A percentile compares a stretch with the other conserved stretches of the same genome.
These are phyloP conservation scores for Noctua comes DNA, from an alignment of 2,888 invertebrate species.

Conservation along the genomic window DNA sequence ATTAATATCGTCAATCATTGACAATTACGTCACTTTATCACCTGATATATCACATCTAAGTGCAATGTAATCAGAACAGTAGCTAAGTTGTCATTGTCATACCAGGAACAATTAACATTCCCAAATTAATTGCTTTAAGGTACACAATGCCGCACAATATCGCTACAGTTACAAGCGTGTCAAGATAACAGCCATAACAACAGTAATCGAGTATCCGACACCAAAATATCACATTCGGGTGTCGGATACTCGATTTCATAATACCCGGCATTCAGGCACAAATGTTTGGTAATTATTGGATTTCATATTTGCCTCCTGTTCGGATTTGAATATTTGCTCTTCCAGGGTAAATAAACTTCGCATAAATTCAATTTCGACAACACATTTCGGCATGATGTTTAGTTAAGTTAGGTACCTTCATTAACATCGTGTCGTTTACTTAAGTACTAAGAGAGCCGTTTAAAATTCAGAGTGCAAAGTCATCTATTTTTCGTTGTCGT, in stretches of 20 bases:
- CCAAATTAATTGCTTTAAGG: slow-evolving; percentile 36
- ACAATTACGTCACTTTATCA: background rate
- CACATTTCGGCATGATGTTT: background rate
- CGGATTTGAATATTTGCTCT: slow-evolving; percentile 8
- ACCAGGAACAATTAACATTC: slow-evolving; percentile 19
- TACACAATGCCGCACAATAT: slow-evolving; percentile 29
- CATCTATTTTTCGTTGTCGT: slow-evolving; percentile 3
- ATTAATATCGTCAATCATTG: slow-evolving; percentile 22
- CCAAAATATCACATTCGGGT: slow-evolving; percentile 1
- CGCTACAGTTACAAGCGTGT: slow-evolving; percentile 19
- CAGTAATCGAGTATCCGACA: slow-evolving; percentile 25
- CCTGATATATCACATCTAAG: slow-evolving; percentile 10
- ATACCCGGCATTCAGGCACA: slow-evolving; percentile 1
- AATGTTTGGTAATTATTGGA: slow-evolving; percentile 38
- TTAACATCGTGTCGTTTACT: background rate
- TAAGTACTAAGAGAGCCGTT: background rate
- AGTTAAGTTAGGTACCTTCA: background rate
- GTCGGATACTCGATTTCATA: slow-evolving; percentile 9
- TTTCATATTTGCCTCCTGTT: slow-evolving; percentile 22
- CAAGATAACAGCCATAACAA: slow-evolving; percentile 45
- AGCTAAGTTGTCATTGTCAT: background rate
- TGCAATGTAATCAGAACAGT: slow-evolving; percentile 22
- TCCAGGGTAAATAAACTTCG: slow-evolving; percentile 1
- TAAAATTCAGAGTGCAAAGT: slow-evolving; percentile 12
- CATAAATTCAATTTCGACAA: slow-evolving; percentile 25